phyloP scores from a whole-genome alignment of 2,888 invertebrate species.

The Eupithecia insigniata region DNA sequence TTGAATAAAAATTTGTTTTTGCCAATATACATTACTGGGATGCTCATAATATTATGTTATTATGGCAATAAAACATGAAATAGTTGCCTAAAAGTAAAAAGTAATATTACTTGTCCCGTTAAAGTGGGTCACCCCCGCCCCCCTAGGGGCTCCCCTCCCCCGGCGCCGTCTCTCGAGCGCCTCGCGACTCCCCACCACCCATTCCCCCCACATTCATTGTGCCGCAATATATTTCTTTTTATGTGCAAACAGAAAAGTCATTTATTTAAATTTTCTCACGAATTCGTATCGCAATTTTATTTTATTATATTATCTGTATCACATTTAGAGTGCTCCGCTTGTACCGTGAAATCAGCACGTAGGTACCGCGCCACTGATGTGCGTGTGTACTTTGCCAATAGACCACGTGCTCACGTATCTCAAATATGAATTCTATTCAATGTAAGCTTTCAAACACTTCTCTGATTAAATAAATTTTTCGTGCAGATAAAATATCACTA shows the following conservation, averaged over 20 bases:
- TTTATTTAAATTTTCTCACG: constrained; percentile 85
- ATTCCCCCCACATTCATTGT: constrained; percentile 82
- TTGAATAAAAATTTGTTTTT: background rate
- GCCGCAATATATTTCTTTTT: constrained; percentile 85
- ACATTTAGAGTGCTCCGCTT: constrained; percentile 77
- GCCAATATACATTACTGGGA: constrained; percentile 49
- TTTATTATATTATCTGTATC: constrained; percentile 84
- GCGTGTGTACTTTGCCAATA: constrained; percentile 47
- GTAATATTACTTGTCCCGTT: constrained; percentile 85
- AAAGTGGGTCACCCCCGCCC: constrained; percentile 82
- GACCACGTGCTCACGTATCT: constrained; percentile 41
- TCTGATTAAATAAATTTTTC: constrained; percentile 47
- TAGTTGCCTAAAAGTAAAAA: constrained; percentile 85
- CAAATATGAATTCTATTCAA: constrained; percentile 41
- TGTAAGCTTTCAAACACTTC: constrained; percentile 46
- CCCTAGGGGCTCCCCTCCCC: constrained; percentile 54
- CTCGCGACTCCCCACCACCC: constrained; percentile 74
- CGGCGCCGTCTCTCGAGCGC: constrained; percentile 69
- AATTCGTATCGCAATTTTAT: constrained; percentile 84
- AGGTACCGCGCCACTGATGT: constrained; percentile 33
- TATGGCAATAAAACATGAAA: constrained; percentile 82
- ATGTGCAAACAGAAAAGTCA: constrained; percentile 85
- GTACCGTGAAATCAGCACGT: constrained; percentile 59
- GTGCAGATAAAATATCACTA: constrained; percentile 35
- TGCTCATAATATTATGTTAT: constrained; percentile 66